Evolutionary conservation across 1,140 invertebrate genomes (phyloP), one percentile per base, ranked within the genome.

Genomic region (Drosophila tani): DNA sequence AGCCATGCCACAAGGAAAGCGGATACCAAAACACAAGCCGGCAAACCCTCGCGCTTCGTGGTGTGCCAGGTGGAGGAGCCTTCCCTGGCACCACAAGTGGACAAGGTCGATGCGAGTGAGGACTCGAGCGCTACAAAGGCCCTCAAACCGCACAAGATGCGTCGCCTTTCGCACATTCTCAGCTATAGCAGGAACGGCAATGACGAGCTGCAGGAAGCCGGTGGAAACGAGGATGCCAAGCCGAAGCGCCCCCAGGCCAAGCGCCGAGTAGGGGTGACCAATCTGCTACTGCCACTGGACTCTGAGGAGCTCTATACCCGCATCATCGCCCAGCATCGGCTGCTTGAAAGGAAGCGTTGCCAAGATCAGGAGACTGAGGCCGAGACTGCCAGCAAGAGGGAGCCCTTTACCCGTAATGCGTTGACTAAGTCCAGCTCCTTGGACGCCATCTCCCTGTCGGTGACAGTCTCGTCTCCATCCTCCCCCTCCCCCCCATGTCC

Each of bases 131-230:
- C 19, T 6, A 15, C 35, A 24, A 66, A 66, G 15, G 45, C 80
- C 41, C 66, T 78, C 71, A 77, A 93, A 67, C 74, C 84, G 45
- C 82, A 82, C 46, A 93, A 92, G 77, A 92, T 93, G 80, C 82
- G 92, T 32, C 81, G 92, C 27, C 87, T 93, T 55, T 93, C 92
- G 19, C 86, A 93, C 77, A 93, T 93, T 51, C 75, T 93, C 14
- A 86, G 84, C 45, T 91, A 93, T 15, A 75, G 58, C 47, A 82
- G 82, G 57, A 67, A 75, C 14, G 19, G 19, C 40, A 62, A 45
- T 19, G 69, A 79, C 3, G 56, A 63, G 29, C 45, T 35, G 14
- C 57, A 51, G 15, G 74, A 75, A 11, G 9, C 53, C 41, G 24
- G 50, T 14, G 50, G 47, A n/a, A 45, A 46, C 29, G 69, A 62